Conservation (phyloP, 2,113 vertebrate genomes). For the Psilopogon haemacephalus region DNA sequence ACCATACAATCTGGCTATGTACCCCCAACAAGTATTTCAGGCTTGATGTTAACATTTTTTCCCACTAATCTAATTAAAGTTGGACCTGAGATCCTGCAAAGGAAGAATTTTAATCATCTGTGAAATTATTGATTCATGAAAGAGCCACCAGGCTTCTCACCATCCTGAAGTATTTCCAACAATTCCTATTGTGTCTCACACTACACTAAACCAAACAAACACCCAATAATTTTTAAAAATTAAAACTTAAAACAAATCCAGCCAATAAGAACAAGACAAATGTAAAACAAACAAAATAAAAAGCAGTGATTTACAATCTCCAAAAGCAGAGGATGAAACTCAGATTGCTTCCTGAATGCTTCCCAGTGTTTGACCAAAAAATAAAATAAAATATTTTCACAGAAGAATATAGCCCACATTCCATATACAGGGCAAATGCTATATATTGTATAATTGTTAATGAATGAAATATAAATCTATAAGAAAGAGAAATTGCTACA, state of each 20-base stretch:
- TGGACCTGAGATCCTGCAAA: background rate
- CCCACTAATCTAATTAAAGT: background rate
- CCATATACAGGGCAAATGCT: background rate
- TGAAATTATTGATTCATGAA: background rate
- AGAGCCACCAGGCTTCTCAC: background rate
- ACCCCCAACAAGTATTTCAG: background rate
- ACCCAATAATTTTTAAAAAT: background rate
- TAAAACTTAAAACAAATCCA: background rate
- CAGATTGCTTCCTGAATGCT: background rate
- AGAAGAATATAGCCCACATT: background rate
- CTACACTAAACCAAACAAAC: background rate
- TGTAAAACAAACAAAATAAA: too few species aligned
- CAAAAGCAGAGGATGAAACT: background rate
- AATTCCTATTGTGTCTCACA: background rate
- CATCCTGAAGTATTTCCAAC: background rate
- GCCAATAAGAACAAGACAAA: too few species aligned
- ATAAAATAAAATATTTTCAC: background rate
- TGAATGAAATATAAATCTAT: background rate
- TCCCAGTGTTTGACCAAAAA: background rate
- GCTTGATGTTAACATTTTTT: background rate
- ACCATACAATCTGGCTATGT: fast-evolving
- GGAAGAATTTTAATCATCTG: background rate
- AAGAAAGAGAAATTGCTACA: background rate
- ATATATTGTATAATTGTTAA: background rate
- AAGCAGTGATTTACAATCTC: background rate